Percentiles rank a stretch among this genome's conserved stretches.
These are phyloP conservation scores for Ostrea denselamellosa DNA, from an alignment of 1,140 invertebrate species.

Conservation along the genomic window DNA sequence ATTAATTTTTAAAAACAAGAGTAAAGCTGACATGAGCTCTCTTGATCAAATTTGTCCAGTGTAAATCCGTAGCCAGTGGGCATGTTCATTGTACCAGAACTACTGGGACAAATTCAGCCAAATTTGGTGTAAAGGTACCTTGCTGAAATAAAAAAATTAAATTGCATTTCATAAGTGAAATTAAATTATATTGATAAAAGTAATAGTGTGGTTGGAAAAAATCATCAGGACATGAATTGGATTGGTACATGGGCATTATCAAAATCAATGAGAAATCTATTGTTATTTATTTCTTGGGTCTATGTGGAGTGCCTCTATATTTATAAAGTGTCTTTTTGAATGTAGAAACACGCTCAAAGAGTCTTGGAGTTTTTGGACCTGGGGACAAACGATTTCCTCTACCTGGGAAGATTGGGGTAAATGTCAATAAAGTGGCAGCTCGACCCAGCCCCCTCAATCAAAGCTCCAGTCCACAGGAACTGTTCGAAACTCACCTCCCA, in stretches of 20 bases:
- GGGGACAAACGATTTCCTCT: constrained; percentile 85
- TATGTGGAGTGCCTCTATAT: too few species aligned
- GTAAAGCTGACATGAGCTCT: not conserved
- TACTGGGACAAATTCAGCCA: not conserved
- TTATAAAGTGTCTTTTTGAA: not conserved
- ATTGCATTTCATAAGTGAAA: too few species aligned
- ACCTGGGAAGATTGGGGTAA: constrained; percentile 83
- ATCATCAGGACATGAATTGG: too few species aligned
- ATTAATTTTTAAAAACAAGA: too few species aligned
- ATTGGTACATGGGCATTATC: too few species aligned
- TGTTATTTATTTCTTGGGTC: too few species aligned
- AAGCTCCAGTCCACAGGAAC: not conserved
- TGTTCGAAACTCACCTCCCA: constrained; percentile 59
- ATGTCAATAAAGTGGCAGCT: not conserved
- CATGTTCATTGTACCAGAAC: not conserved
- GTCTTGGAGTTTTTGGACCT: constrained; percentile 80
- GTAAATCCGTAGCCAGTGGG: not conserved
- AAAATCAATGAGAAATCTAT: too few species aligned
- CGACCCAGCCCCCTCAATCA: not conserved
- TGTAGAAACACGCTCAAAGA: constrained; percentile 38
- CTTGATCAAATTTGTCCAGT: not conserved
- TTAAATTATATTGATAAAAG: too few species aligned
- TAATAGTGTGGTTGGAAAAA: too few species aligned
- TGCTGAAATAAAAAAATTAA: too few species aligned
- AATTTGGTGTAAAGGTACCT: too few species aligned